phyloP scores from a whole-genome alignment of 2,797 vertebrate species.

The Erethizon dorsatum region DNA sequence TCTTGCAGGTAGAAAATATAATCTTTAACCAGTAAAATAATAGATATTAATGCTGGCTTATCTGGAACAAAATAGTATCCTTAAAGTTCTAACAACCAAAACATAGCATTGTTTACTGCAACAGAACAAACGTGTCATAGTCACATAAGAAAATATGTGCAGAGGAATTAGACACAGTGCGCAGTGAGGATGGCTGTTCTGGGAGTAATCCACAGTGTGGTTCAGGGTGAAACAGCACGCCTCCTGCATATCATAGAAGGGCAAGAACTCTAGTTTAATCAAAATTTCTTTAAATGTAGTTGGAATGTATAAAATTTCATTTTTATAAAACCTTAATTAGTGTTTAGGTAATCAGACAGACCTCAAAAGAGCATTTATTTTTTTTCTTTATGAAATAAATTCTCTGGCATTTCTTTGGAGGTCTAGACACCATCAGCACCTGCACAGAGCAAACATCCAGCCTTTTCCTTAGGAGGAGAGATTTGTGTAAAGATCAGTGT shows the following conservation, averaged over 20 bases:
- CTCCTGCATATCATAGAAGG: background rate
- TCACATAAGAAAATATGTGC: background rate
- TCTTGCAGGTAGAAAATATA: background rate
- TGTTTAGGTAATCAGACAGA: background rate
- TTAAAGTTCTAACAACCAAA: background rate
- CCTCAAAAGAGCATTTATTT: background rate
- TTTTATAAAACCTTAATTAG: background rate
- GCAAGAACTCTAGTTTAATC: background rate
- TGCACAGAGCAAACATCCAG: background rate
- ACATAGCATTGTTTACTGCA: background rate
- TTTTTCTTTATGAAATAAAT: background rate
- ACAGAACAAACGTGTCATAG: background rate
- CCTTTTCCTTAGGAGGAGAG: background rate
- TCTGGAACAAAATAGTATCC: background rate
- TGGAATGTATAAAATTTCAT: background rate
- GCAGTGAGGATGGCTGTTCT: background rate
- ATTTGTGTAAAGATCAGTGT: background rate
- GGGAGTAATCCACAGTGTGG: background rate
- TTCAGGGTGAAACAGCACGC: background rate
- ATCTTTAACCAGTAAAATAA: background rate
- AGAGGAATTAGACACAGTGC: background rate
- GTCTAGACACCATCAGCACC: background rate
- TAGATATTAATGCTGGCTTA: background rate
- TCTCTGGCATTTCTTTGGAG: background rate
- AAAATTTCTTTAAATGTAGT: background rate